Percentiles rank a stretch among this genome's conserved stretches.
Conservation (phyloP, 2,113 vertebrate species). For the Colossoma macropomum region DNA sequence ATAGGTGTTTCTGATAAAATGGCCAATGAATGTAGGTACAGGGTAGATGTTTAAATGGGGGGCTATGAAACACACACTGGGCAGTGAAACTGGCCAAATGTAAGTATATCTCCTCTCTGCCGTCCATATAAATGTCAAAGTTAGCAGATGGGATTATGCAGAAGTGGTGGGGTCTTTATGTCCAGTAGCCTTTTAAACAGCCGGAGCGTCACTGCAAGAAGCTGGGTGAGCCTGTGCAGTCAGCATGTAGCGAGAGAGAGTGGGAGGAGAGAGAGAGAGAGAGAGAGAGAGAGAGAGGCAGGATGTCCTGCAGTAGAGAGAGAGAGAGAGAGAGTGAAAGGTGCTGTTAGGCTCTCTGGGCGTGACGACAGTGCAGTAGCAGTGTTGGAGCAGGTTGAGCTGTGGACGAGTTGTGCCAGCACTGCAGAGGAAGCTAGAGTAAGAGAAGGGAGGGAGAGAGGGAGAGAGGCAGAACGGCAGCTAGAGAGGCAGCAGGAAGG, state of each 20-base stretch:
- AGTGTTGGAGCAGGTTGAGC: constrained; percentile 34
- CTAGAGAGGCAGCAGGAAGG: not conserved
- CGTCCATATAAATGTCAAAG: constrained; percentile 26
- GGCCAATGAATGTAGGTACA: not conserved
- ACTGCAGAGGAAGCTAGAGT: constrained; percentile 33
- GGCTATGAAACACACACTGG: not conserved
- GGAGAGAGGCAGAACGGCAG: not conserved
- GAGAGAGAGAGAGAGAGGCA: constrained; percentile 6
- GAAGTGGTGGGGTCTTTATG: constrained; percentile 42
- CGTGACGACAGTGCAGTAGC: constrained; percentile 22
- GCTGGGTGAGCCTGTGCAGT: not conserved
- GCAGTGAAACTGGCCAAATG: not conserved
- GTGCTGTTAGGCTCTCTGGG: constrained; percentile 7
- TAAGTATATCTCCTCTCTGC: not conserved
- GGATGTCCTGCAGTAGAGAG: too few relatives aligned
- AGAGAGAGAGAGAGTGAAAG: constrained; percentile 34
- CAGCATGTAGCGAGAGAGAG: constrained; percentile 18
- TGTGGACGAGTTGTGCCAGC: constrained; percentile 27
- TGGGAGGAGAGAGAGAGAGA: constrained; percentile 40
- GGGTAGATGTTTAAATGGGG: not conserved
- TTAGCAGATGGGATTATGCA: constrained; percentile 36
- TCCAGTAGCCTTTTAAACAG: constrained; percentile 20
- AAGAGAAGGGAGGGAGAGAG: not conserved
- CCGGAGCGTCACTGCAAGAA: not conserved
- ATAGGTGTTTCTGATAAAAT: not conserved